Evolutionary conservation across 2,113 vertebrate species (phyloP), one percentile per base, ranked within the genome.

Genomic region (Eonycteris spelaea): DNA sequence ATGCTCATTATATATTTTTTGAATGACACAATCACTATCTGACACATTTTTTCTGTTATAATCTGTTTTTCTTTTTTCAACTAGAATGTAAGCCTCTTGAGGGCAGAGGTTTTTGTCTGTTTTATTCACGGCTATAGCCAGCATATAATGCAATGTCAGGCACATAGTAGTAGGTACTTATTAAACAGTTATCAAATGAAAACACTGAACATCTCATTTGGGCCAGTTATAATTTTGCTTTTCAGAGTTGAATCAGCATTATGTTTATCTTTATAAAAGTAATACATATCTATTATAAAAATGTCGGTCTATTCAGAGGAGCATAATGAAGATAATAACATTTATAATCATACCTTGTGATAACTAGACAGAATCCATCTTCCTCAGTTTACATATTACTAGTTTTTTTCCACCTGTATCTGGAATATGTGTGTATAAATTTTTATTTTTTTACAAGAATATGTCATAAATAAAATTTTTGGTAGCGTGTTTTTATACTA

Each of bases 371-470:
- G 48, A 83, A 40, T 75, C 43, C 86, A 6, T 71, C 51, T 96
- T 87, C 51, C 40, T 65, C 67, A 43, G 10, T 73, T 92, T 94
- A 33, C 12, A 65, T 82, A 33, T 59, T 89, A 53, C 40, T 94
- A 51, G 6, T 75, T 91, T 85, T 91, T 33, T 79, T 83, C 87
- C 43, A 74, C 55, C n/a, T 86, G 16, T 40, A 51, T 90, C 10
- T 91, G 63, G 33, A 35, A 89, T 93, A 83, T 91, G 2, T 86
- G 9, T 70, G 0, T 83, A 22, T 68, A 67, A 79, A 89, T 93
- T 40, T 93, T 40, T 82, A 63, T 73, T 83, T 88, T 88, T 97
- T 74, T 82, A 55, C 3, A 65, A 83, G n/a, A 86, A 57, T 92
- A 3, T 80, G 19, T 94, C 35, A 48, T 70, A 61, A 68, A 35